Evolutionary conservation across 2,888 invertebrate genomes (phyloP).

Genomic region (Andricus curvator): DNA sequence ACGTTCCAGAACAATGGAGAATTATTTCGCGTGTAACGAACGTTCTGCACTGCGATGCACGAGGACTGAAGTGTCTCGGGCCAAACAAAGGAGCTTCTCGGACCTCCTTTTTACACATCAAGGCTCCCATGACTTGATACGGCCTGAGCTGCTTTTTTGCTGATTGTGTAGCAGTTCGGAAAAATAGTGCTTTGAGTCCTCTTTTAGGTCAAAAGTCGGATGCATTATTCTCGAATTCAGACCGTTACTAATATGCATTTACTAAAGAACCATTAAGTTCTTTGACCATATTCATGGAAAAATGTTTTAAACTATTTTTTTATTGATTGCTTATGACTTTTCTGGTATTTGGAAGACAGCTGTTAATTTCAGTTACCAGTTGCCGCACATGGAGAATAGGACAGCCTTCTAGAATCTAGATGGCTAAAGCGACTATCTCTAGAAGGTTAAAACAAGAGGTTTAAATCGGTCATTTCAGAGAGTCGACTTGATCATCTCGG

Average conservation of each 20-base stretch:
- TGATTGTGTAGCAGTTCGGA: constrained; percentile 4
- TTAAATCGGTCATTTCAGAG: too few species aligned
- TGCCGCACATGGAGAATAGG: too few species aligned
- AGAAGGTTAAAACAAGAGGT: too few species aligned
- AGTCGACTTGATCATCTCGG: too few species aligned
- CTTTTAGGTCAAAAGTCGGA: not conserved
- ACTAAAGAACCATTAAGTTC: too few species aligned
- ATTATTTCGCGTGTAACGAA: constrained; percentile 47
- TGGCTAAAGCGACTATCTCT: too few species aligned
- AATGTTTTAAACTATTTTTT: not conserved
- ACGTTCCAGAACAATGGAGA: constrained; percentile 55
- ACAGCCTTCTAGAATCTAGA: too few species aligned
- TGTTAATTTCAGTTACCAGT: not conserved
- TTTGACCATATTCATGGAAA: too few species aligned
- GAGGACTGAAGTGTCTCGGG: constrained; percentile 5
- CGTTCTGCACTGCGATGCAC: constrained; percentile 28
- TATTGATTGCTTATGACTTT: not conserved
- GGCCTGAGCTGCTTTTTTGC: not conserved
- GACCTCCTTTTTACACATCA: constrained; percentile 33
- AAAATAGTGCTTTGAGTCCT: not conserved
- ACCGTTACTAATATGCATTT: too few species aligned
- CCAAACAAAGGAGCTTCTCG: constrained; percentile 26
- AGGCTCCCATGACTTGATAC: constrained; percentile 20
- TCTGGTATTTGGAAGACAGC: not conserved
- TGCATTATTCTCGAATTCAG: not conserved